Percentiles rank a stretch among this genome's conserved stretches.
Conservation (phyloP, 2,797 vertebrate genomes). For the Chaetodon trifasciatus region DNA sequence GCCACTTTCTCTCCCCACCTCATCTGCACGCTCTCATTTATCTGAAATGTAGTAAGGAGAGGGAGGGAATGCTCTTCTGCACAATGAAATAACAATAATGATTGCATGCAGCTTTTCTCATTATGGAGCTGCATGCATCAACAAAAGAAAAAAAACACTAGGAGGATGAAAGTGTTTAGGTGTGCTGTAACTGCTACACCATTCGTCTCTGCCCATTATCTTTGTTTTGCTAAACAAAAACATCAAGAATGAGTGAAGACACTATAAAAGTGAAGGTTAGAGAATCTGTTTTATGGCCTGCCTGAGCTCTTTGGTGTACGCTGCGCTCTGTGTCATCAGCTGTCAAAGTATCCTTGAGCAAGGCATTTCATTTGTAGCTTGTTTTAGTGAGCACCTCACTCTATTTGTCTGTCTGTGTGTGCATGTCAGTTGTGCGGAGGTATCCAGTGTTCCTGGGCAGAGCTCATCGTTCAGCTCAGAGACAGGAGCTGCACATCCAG, state of each 20-base stretch:
- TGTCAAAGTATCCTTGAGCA: slow-evolving; percentile 52
- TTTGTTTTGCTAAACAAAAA: slow-evolving; percentile 54
- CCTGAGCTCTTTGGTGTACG: slow-evolving; percentile 29
- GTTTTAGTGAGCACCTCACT: background rate
- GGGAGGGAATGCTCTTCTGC: background rate
- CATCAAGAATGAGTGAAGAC: slow-evolving; percentile 50
- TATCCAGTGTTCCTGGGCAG: slow-evolving; percentile 94
- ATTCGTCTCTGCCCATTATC: slow-evolving; percentile 47
- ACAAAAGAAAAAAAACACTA: slow-evolving; percentile 30
- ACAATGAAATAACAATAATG: slow-evolving; percentile 30
- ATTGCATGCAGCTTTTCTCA: slow-evolving; percentile 47
- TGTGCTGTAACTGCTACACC: slow-evolving; percentile 14
- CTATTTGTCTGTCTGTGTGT: slow-evolving; percentile 27
- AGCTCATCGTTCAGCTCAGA: slow-evolving; percentile 85
- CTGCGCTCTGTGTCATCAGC: slow-evolving; percentile 26
- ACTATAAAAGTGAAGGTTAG: slow-evolving; percentile 62
- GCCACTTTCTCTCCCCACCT: slow-evolving; percentile 35
- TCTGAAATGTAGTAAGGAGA: slow-evolving; percentile 20
- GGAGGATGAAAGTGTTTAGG: slow-evolving; percentile 38
- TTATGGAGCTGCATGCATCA: slow-evolving; percentile 44
- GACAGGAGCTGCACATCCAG: slow-evolving; percentile 92
- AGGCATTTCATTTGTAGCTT: slow-evolving; percentile 1
- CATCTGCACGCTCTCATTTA: slow-evolving; percentile 43
- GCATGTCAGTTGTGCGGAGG: slow-evolving; percentile 88
- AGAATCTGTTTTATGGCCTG: slow-evolving; percentile 26